These are phyloP conservation scores for Xiphophorus hellerii DNA, from an alignment of 2,113 vertebrate species.

Conservation along the genomic window DNA sequence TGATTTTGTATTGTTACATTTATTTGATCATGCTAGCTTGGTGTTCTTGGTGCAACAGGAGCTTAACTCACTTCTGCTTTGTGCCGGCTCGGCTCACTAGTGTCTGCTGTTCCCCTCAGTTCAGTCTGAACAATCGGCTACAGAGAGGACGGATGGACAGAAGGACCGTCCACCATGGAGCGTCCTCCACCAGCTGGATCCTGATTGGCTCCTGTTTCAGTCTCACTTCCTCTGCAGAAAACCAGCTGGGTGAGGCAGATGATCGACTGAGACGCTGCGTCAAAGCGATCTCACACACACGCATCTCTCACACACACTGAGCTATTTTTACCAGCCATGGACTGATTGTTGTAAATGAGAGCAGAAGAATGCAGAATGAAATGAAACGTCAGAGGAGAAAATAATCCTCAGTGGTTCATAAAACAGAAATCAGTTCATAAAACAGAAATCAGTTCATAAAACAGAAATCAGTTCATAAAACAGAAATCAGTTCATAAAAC, in stretches of 20 bases:
- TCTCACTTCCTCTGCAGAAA: background rate
- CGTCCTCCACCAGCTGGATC: no score
- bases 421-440: background rate
- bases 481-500: no score
- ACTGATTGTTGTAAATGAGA: constrained; percentile 30
- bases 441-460: background rate
- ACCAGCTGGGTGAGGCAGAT: constrained; percentile 19
- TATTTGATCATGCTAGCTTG: no score
- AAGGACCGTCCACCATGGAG: no score
- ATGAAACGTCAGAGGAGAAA: constrained; percentile 12
- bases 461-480: background rate
- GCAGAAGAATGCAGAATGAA: constrained; percentile 31
- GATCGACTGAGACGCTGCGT: constrained; percentile 34
- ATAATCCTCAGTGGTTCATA: background rate
- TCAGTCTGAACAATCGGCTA: no score
- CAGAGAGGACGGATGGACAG: no score
- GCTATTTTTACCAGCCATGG: constrained; percentile 57
- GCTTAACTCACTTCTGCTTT: no score
- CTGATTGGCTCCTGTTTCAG: background rate
- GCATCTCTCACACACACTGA: background rate
- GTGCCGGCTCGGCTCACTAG: no score
- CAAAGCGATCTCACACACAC: constrained; percentile 11
- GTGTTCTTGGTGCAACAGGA: no score
- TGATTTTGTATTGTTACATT: no score
- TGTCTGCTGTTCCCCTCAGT: no score